Percentiles rank a stretch among this genome's conserved stretches.
Conservation (phyloP, 2,797 vertebrate species). For the Apogon talboti region DNA sequence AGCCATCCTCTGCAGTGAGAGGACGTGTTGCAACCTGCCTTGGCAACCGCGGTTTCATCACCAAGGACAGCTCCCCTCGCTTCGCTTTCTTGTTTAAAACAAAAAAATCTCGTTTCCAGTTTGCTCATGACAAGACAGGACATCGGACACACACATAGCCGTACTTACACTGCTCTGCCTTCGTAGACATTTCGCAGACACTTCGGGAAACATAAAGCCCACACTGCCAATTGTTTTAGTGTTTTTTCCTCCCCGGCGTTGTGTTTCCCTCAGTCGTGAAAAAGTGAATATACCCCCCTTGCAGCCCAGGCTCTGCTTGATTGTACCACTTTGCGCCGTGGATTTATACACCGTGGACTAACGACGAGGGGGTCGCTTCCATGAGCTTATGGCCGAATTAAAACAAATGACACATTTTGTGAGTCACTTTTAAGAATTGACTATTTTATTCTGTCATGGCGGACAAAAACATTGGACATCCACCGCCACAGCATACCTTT, state of each 20-base stretch:
- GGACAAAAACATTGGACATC: conserved; percentile 1
- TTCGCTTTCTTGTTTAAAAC: conserved; percentile 55
- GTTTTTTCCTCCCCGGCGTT: conserved; percentile 69
- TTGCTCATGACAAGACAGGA: conserved; percentile 30
- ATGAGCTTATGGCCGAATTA: conserved; percentile 39
- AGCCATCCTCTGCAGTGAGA: conserved; percentile 81
- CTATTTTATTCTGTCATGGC: neutral
- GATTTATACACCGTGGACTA: conserved; percentile 39
- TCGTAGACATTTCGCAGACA: conserved; percentile 92
- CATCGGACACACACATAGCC: conserved; percentile 21
- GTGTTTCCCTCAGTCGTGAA: conserved; percentile 79
- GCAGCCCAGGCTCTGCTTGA: conserved; percentile 75
- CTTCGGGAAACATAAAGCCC: conserved; percentile 74
- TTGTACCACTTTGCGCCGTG: conserved; percentile 80
- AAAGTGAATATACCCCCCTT: conserved; percentile 79
- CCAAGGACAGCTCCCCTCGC: conserved; percentile 82
- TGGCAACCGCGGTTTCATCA: conserved; percentile 84
- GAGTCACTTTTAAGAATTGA: neutral
- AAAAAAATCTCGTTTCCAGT: conserved; percentile 39
- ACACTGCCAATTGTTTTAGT: conserved; percentile 71
- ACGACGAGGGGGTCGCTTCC: conserved; percentile 31
- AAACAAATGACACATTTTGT: conserved; percentile 6
- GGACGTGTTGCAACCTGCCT: conserved; percentile 87
- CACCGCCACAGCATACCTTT: conserved; percentile 66
- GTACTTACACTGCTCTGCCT: conserved; percentile 98